Evolutionary conservation across 2,888 invertebrate species (phyloP).

Genomic region (Eudemis profundana): DNA sequence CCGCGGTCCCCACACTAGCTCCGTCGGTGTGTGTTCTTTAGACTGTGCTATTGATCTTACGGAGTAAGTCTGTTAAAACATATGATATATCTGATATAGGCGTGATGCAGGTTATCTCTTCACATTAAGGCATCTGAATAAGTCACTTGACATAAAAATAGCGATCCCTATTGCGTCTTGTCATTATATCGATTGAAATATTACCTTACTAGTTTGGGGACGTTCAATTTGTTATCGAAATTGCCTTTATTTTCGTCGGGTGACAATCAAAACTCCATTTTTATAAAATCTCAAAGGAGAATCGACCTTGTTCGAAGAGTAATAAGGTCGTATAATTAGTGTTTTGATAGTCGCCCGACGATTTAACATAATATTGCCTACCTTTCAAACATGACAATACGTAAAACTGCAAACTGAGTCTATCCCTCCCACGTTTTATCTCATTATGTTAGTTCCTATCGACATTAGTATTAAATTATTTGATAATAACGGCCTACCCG

Average conservation of each 20-base stretch:
- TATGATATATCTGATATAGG: background rate
- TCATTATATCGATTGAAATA: constrained; percentile 8
- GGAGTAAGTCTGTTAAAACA: background rate
- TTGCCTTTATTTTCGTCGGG: no score
- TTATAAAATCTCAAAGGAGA: no score
- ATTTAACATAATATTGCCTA: background rate
- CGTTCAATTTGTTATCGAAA: background rate
- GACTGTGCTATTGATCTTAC: no score
- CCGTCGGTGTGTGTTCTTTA: no score
- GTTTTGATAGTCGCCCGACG: no score
- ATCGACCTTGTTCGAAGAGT: no score
- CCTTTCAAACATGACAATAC: constrained; percentile 8
- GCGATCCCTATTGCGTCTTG: no score
- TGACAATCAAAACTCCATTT: no score
- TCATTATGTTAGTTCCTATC: constrained; percentile 39
- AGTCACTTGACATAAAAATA: background rate
- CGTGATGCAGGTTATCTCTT: background rate
- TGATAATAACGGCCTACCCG: constrained; percentile 38
- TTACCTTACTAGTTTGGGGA: background rate
- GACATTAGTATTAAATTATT: constrained; percentile 33
- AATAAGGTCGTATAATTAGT: no score
- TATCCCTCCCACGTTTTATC: constrained; percentile 5
- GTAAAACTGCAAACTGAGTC: background rate
- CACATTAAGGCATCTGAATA: background rate
- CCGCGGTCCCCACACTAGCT: no score